Evolutionary conservation across 2,113 vertebrate genomes (phyloP).

Genomic region (Oryzias celebensis): DNA sequence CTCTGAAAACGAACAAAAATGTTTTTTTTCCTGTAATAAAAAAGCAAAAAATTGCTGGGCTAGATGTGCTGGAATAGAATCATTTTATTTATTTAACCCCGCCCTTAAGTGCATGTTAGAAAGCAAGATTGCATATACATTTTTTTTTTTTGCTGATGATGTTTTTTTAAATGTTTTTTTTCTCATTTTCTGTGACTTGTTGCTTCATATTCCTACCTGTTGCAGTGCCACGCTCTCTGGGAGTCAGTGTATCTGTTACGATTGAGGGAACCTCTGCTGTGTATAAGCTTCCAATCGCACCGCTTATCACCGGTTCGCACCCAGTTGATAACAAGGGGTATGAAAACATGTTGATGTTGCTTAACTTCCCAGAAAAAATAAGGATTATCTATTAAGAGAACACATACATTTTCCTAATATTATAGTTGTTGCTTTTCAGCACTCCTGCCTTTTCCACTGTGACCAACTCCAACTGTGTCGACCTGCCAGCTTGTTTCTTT

Average conservation of each 20-base stretch:
- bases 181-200: background rate
- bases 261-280: conserved; percentile 89
- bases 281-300: conserved; percentile 95
- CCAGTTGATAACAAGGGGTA: conserved; percentile 97
- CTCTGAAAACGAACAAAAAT: too few species aligned
- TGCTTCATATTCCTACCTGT: conserved; percentile 1
- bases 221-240: conserved; percentile 88
- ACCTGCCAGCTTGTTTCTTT: conserved; percentile 96
- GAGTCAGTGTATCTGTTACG: conserved; percentile 90
- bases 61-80: too few species aligned
- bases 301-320: conserved; percentile 94
- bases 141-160: too few species aligned
- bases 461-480: conserved; percentile 96
- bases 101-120: too few species aligned
- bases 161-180: background rate
- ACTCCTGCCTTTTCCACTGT: conserved; percentile 93
- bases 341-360: conserved; percentile 29
- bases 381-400: background rate
- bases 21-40: too few species aligned
- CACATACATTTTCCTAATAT: background rate
- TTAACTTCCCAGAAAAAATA: background rate
- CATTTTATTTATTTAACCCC: too few species aligned
- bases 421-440: conserved; percentile 48
- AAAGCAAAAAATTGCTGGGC: too few species aligned
- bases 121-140: too few species aligned